Evolutionary conservation across 35 echinoderm and acorn worm genomes (phyloP).

Genomic region (Eucidaris tribuloides): DNA sequence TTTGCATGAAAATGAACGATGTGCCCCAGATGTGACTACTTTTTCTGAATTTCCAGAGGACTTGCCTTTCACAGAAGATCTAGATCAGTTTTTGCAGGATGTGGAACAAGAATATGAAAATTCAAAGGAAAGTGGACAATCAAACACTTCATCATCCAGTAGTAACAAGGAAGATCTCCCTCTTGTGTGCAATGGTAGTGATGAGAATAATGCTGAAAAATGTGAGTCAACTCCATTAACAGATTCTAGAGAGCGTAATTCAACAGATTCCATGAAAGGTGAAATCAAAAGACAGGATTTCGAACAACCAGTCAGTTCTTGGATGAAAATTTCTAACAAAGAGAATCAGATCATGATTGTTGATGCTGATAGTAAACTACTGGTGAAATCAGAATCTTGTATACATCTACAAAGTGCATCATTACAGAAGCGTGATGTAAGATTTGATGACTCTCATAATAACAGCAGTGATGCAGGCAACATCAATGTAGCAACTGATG

Average conservation of each 20-base stretch:
- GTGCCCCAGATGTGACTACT: neutral
- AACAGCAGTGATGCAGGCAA: too few species aligned
- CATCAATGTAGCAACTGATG: too few species aligned
- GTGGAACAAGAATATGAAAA: neutral
- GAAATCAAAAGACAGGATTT: neutral
- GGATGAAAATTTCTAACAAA: too few species aligned
- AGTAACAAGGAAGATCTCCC: neutral
- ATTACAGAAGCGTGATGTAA: too few species aligned
- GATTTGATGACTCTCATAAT: too few species aligned
- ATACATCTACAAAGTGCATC: too few species aligned
- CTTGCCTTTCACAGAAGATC: neutral
- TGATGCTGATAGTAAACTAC: too few species aligned
- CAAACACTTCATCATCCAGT: neutral
- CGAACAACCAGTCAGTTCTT: too few species aligned
- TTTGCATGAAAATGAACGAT: neutral
- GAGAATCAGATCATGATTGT: too few species aligned
- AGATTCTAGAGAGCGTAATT: neutral
- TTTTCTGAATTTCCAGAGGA: neutral
- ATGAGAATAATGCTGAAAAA: too few species aligned
- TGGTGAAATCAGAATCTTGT: too few species aligned
- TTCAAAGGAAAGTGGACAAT: neutral
- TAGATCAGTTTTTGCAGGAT: neutral
- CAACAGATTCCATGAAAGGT: neutral
- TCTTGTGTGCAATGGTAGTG: neutral
- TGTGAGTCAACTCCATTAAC: neutral